Percentiles rank a stretch among this genome's conserved stretches.
Evolutionary conservation across 2,113 vertebrate species (phyloP).

Genomic region (Hepsetus odoe): DNA sequence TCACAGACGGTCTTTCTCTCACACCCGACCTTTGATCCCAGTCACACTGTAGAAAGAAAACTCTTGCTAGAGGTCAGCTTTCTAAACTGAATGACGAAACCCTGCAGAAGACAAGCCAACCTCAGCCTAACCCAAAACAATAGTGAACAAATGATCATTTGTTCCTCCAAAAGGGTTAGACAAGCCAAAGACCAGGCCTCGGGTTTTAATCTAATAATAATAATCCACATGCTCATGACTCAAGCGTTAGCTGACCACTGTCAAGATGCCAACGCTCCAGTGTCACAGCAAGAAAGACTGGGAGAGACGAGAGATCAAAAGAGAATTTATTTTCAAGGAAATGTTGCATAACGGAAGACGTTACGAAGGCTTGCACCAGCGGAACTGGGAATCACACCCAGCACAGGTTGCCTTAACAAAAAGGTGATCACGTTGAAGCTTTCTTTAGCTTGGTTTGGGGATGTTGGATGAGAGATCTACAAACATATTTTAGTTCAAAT

Average conservation of each 20-base stretch:
- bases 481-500: no score
- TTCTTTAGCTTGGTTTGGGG: no score
- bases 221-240: constrained; percentile 6
- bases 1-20: neutral
- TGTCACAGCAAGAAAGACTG: neutral
- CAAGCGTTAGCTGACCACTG: neutral
- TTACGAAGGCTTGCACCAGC: no score
- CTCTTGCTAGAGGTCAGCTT: neutral
- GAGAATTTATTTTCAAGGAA: no score
- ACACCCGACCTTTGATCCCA: constrained; percentile 16
- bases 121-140: neutral
- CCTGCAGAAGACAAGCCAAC: neutral
- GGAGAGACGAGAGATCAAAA: neutral
- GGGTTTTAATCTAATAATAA: neutral
- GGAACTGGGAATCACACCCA: no score
- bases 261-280: neutral
- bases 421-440: no score
- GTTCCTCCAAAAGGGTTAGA: neutral
- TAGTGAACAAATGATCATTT: neutral
- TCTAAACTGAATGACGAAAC: neutral
- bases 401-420: no score
- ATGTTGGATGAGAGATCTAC: no score
- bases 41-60: constrained; percentile 15
- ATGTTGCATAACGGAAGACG: no score
- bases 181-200: neutral